Evolutionary conservation across 1,140 invertebrate species (phyloP).

Genomic region (Penaeus indicus): DNA sequence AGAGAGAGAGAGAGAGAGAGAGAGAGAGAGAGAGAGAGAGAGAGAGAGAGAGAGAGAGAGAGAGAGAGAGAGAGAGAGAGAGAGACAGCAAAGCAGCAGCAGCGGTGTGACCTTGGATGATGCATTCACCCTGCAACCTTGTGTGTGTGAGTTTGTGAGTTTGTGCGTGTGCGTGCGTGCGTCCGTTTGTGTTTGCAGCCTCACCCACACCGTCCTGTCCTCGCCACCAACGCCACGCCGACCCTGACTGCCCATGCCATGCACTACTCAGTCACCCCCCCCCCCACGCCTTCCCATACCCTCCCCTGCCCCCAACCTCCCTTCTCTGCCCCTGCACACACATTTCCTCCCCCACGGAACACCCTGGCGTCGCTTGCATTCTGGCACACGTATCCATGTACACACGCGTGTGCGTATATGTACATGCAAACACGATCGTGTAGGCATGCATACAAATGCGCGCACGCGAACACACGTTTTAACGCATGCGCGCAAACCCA

Average conservation of each 20-base stretch:
- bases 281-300: background rate
- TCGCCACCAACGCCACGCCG: background rate
- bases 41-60: background rate
- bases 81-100: background rate
- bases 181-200: background rate
- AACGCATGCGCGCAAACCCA: too few species aligned
- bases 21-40: background rate
- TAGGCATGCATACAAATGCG: too few species aligned
- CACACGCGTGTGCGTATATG: too few species aligned
- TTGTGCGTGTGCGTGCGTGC: background rate
- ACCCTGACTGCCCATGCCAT: background rate
- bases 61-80: background rate
- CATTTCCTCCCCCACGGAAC: constrained; percentile 2
- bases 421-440: too few species aligned
- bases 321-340: background rate
- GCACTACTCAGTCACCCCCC: background rate
- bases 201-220: background rate
- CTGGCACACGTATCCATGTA: background rate
- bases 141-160: constrained; percentile 2
- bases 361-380: background rate
- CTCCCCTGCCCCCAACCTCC: background rate
- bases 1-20: background rate
- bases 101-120: background rate
- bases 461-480: too few species aligned
- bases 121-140: constrained; percentile 23